phyloP scores from a whole-genome alignment of 2,888 invertebrate species.

The Steinernema carpocapsae region DNA sequence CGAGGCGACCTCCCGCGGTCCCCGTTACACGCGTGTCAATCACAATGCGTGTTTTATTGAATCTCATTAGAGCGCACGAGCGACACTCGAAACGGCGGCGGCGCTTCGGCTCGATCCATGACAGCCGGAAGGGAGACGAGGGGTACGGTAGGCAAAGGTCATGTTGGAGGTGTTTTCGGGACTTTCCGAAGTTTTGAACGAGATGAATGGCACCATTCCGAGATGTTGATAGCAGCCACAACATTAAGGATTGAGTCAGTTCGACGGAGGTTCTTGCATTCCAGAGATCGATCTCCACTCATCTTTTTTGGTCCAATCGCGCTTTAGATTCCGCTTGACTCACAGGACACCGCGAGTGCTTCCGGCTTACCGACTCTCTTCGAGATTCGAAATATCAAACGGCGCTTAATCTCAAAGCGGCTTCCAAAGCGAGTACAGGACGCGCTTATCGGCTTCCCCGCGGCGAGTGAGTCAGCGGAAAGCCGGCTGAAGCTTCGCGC shows the following conservation, averaged over 20 bases:
- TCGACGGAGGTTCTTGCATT: background rate
- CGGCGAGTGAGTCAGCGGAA: background rate
- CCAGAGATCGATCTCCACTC: background rate
- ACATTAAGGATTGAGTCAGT: background rate
- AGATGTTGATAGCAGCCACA: no score
- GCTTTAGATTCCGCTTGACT: no score
- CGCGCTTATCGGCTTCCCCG: background rate
- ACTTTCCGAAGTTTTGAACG: background rate
- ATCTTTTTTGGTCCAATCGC: background rate
- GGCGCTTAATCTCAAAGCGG: background rate
- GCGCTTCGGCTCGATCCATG: background rate
- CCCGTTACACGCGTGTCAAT: conserved; percentile 33
- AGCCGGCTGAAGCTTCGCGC: background rate
- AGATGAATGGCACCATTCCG: background rate
- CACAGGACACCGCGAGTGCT: no score
- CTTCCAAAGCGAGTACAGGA: conserved; percentile 23
- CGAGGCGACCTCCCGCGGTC: conserved; percentile 32
- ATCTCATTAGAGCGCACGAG: conserved; percentile 27
- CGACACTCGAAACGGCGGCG: background rate
- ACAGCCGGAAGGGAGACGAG: conserved; percentile 7
- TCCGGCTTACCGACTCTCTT: no score
- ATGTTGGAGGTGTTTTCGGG: background rate
- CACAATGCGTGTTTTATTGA: conserved; percentile 33
- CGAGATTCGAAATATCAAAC: no score
- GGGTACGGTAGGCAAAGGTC: conserved; percentile 13